These are phyloP conservation scores for Drosophila bocqueti DNA, from an alignment of 1,140 invertebrate genomes.

Conservation along the genomic window DNA sequence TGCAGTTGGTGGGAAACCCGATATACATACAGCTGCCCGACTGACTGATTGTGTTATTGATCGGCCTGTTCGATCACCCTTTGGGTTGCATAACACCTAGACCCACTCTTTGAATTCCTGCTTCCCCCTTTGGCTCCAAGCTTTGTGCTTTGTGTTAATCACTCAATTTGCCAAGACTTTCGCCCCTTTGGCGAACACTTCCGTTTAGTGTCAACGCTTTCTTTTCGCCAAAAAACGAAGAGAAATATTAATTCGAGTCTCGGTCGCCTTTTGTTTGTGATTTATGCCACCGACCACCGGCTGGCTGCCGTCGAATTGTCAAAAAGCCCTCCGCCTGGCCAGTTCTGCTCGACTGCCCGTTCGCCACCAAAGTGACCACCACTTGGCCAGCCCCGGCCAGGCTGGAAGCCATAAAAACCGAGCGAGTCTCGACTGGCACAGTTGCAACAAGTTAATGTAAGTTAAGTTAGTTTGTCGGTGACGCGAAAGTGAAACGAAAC, in stretches of 20 bases:
- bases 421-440: slow-evolving; percentile 61
- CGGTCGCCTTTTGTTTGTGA: slow-evolving; percentile 53
- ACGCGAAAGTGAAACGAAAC: slow-evolving; percentile 67
- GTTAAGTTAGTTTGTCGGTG: slow-evolving; percentile 27
- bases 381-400: slow-evolving; percentile 3
- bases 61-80: slow-evolving; percentile 12
- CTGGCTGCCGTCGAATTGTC: slow-evolving; percentile 58
- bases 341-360: slow-evolving; percentile 62
- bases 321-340: slow-evolving; percentile 24
- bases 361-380: slow-evolving; percentile 25
- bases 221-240: slow-evolving; percentile 55
- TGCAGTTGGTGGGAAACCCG: slow-evolving; percentile 34
- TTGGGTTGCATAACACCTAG: slow-evolving; percentile 23
- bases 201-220: slow-evolving; percentile 70
- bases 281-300: slow-evolving; percentile 34
- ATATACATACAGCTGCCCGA: slow-evolving; percentile 1
- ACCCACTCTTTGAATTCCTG: slow-evolving; percentile 3
- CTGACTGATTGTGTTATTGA: slow-evolving; percentile 24
- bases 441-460: slow-evolving; percentile 69
- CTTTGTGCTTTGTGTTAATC: slow-evolving; percentile 28
- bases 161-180: slow-evolving; percentile 58
- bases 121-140: background rate
- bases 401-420: slow-evolving; percentile 66
- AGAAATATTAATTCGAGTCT: slow-evolving; percentile 41
- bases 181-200: slow-evolving; percentile 64